Percentiles rank a stretch among this genome's conserved stretches.
Conservation (phyloP, 2,797 vertebrate genomes). For the Melanitta fusca region DNA sequence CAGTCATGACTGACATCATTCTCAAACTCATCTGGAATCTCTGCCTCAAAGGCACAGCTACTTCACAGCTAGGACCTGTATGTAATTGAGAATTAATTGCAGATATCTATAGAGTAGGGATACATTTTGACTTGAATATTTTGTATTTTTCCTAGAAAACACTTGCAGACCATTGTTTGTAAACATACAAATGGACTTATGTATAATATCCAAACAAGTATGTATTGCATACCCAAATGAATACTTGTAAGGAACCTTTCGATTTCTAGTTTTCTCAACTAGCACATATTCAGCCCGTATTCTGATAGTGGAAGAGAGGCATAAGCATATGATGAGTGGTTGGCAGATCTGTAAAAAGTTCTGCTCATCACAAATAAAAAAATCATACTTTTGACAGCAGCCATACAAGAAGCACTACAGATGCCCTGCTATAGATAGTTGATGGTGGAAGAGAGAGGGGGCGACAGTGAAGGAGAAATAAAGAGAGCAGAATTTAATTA, state of each 20-base stretch:
- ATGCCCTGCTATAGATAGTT: neutral
- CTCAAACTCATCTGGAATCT: neutral
- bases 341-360: neutral
- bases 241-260: neutral
- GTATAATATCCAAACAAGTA: neutral
- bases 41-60: neutral
- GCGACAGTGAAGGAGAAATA: neutral
- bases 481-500: neutral
- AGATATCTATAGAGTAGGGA: neutral
- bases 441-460: neutral
- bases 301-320: neutral
- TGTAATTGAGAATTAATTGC: neutral
- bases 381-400: neutral
- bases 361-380: neutral
- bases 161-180: neutral
- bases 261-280: neutral
- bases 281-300: neutral
- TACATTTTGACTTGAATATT: neutral
- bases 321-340: fast-evolving
- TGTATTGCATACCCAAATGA: neutral
- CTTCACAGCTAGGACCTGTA: neutral
- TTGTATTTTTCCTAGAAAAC: neutral
- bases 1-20: neutral
- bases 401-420: neutral
- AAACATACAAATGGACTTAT: fast-evolving